Evolutionary conservation across 2,888 invertebrate species (phyloP), one percentile per base, ranked within the genome.

Genomic region (Periphyllus acericola): DNA sequence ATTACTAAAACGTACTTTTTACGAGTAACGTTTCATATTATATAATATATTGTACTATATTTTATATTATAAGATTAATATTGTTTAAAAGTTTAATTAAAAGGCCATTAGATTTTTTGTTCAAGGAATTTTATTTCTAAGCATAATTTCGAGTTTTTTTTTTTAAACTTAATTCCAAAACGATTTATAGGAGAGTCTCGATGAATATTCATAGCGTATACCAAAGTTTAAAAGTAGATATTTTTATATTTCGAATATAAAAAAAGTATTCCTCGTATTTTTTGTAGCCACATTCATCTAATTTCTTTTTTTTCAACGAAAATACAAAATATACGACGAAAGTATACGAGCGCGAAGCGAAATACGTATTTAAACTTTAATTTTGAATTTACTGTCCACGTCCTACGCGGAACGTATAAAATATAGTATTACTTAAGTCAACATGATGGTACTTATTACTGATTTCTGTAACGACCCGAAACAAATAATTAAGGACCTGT

Each of bases 401-500:
- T 68, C 29, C 6, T 68, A 60, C 60, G 60, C 60, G 60, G 60
- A 21, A 60, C 60, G 21, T 6, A 60, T 6, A 60, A n/a, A n/a
- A 60, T 19, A 3, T 55, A 78, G 32, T 55, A 55, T 60, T 79
- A 25, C 0, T 9, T 40, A 81, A 40, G 80, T 71, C 81, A 82
- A 82, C 17, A 82, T 14, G 0, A 17, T 8, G 6, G 17, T 34
- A 60, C 25, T 71, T 29, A 11, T 40, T 66, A 19, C 3, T 2
- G 46, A 68, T 46, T 71, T 82, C 71, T 25, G 25, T 82, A 71
- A 82, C 25, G 71, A 71, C 46, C 71, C 21, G 25, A 71, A 68
- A 71, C 46, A 71, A 82, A 71, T 71, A 71, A 81, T 81, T 82
- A 81, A 71, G 68, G 40, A 8, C 21, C 21, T 80, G 60, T 25